Conservation (phyloP, 2,797 vertebrate species). For the Pseudotriccus pelzelni region DNA sequence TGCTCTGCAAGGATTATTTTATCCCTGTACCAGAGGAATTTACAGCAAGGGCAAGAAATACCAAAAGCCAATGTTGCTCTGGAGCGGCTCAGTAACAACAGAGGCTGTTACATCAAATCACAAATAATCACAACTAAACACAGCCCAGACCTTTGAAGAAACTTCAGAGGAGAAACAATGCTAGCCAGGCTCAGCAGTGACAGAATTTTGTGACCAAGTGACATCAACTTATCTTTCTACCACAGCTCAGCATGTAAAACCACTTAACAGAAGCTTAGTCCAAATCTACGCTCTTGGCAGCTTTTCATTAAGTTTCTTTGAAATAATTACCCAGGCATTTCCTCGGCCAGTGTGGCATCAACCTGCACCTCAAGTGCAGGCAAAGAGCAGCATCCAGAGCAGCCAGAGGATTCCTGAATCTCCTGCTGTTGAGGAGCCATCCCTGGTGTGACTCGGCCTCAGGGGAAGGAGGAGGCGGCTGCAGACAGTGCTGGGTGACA, state of each 20-base stretch:
- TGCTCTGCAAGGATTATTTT: background rate
- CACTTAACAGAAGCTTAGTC: background rate
- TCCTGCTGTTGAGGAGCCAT: background rate
- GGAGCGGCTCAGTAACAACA: background rate
- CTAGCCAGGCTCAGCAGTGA: background rate
- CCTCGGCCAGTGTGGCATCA: background rate
- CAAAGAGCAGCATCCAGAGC: background rate
- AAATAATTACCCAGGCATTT: background rate
- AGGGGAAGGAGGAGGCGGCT: background rate
- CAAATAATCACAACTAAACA: background rate
- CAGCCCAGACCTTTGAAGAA: background rate
- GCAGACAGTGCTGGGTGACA: accelerated
- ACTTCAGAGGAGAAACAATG: conserved; percentile 2
- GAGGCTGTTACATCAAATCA: background rate
- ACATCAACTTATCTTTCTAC: background rate
- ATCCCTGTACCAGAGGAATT: background rate
- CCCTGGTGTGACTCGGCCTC: accelerated
- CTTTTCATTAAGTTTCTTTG: conserved; percentile 32
- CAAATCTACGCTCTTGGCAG: background rate
- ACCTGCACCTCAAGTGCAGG: background rate
- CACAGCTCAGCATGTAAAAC: background rate
- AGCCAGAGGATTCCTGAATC: background rate
- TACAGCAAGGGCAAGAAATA: background rate
- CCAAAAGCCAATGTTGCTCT: background rate
- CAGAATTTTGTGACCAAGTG: background rate